Conservation (phyloP, 2,888 invertebrate species). For the Apodemia duryi region DNA sequence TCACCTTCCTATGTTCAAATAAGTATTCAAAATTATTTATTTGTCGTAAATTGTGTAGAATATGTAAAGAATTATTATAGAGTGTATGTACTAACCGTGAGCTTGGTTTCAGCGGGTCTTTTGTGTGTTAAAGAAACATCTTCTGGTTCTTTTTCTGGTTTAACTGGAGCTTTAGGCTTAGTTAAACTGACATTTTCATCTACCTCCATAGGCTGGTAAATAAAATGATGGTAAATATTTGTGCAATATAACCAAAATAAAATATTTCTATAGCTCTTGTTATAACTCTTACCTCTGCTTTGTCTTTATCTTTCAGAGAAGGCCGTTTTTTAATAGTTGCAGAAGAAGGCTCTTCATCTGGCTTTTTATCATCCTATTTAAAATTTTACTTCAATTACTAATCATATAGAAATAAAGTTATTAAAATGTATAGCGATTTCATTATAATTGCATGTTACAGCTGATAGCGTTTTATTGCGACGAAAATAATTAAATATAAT, state of each 20-base stretch:
- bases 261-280: background rate
- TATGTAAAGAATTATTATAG: background rate
- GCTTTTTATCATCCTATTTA: conserved; percentile 38
- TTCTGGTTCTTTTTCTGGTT: conserved; percentile 65
- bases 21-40: conserved; percentile 18
- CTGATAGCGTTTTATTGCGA: background rate
- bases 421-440: background rate
- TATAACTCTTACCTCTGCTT: conserved; percentile 54
- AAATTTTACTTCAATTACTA: conserved; percentile 20
- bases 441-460: background rate
- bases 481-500: background rate
- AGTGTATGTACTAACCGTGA: conserved; percentile 59
- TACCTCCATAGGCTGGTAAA: conserved; percentile 64
- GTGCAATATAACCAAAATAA: background rate
- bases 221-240: background rate
- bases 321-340: conserved; percentile 62
- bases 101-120: conserved; percentile 68
- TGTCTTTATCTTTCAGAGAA: conserved; percentile 67
- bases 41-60: background rate
- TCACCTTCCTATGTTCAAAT: conserved; percentile 53
- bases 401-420: background rate
- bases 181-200: conserved; percentile 66
- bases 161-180: conserved; percentile 59
- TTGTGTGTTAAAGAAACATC: conserved; percentile 71
- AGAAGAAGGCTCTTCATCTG: conserved; percentile 37